Base-by-base conservation (phyloP, 2,113 vertebrate species). In the Picathartes gymnocephalus region DNA sequence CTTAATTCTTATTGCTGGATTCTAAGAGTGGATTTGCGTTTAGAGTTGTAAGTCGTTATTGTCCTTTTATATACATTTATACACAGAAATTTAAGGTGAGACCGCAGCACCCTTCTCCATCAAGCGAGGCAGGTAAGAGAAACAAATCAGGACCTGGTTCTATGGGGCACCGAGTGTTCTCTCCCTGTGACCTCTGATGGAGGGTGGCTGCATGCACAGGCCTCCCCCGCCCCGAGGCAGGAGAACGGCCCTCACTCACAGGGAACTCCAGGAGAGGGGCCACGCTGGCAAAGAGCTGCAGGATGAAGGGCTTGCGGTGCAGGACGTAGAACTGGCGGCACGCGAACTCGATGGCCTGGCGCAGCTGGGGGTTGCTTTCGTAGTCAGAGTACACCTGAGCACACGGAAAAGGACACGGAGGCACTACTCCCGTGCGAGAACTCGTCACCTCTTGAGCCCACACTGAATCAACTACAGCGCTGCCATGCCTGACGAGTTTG, bases 241-340 rank as follows among this genome's bases (percentile, higher is more conserved):
- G 33, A 35, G 42, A 33, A 39, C 13, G 18, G 15, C 9, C 80
- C 18, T 70, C 54, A 97, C 99, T 99, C 95, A 99, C 99, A 8
- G 98, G 99, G 95, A 99, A 99, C 86, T 99, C 99, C 50, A 99
- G 97, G 74, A 99, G 98, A 13, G 99, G 99, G 20, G 99, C 99
- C 87, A 99, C 99, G 3, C 99, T 99, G 28, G 99, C 99, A 85
- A 99, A 99, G 37, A 99, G 98, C 94, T 99, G 99, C 90, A 99
- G 98, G 86, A 99, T 93, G 47, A 99, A 99, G 14, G 99, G 99
- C 88, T 99, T 99, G 50, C 99, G 98, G 93, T 99, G 99, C 54
- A 99, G 98, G 81, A 99, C 93, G n/a, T 99, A 99, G 98, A 99
- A 99, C 97, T 99, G 99, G 28, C 99, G 98, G 92, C 99, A 99